Percentiles rank a stretch among this genome's conserved stretches.
phyloP scores from a whole-genome alignment of 2,113 vertebrate genomes.

The Tragelaphus strepsiceros region DNA sequence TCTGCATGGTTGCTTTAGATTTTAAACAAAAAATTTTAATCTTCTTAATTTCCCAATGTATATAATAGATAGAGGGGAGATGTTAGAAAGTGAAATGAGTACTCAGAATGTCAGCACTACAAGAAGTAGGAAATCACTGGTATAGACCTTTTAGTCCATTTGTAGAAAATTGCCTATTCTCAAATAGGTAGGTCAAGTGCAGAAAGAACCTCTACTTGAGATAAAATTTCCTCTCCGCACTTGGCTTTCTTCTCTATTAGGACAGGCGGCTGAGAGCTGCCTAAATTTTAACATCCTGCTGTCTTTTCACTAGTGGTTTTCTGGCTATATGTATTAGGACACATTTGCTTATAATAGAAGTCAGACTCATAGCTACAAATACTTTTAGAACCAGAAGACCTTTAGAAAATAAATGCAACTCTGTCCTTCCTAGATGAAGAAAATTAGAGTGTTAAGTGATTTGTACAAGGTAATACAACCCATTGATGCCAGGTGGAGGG shows the following conservation, averaged over 20 bases:
- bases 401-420: not conserved
- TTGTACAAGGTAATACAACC: not conserved
- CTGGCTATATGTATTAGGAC: not conserved
- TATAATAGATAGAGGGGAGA: not conserved
- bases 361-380: not conserved
- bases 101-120: not conserved
- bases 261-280: constrained; percentile 1
- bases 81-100: constrained; percentile 41
- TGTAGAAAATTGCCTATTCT: constrained; percentile 70
- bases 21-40: constrained; percentile 3
- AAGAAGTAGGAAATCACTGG: constrained; percentile 44
- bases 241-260: constrained; percentile 23
- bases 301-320: not conserved
- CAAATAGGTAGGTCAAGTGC: constrained; percentile 71
- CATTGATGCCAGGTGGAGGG: not conserved
- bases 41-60: constrained; percentile 42
- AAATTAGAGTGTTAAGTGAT: not conserved
- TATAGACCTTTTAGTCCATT: constrained; percentile 63
- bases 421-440: not conserved
- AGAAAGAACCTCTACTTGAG: constrained; percentile 60
- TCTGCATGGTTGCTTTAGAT: constrained; percentile 20
- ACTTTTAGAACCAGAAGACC: not conserved
- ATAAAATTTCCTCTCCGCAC: constrained; percentile 28
- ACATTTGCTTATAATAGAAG: constrained; percentile 18
- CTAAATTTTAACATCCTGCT: constrained; percentile 27